Conservation (phyloP, 2,797 vertebrate species). For the Halcyon badia region DNA sequence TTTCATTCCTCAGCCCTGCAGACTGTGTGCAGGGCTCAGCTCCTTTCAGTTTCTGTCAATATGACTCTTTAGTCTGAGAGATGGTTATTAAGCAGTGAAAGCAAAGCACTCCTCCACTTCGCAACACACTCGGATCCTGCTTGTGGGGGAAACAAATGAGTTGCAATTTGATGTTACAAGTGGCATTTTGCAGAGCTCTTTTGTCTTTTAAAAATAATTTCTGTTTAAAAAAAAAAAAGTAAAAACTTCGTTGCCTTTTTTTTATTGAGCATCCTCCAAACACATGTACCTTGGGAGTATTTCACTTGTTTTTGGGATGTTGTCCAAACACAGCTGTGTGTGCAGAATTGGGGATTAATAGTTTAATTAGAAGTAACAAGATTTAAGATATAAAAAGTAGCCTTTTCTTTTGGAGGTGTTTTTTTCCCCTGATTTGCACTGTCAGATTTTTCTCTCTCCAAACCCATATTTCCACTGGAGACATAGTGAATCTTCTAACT, state of each 20-base stretch:
- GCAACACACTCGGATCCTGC: neutral
- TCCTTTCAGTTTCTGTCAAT: constrained; percentile 16
- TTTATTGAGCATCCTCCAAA: neutral
- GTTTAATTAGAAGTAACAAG: neutral
- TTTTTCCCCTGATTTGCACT: neutral
- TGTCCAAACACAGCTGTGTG: neutral
- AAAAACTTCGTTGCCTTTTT: neutral
- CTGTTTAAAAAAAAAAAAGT: neutral
- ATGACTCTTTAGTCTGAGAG: neutral
- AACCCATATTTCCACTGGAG: neutral
- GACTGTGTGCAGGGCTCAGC: neutral
- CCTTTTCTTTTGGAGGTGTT: neutral
- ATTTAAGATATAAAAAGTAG: neutral
- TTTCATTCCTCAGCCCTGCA: constrained; percentile 2
- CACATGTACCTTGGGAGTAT: neutral
- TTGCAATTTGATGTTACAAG: neutral
- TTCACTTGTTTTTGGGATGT: neutral
- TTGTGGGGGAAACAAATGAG: neutral
- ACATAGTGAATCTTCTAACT: neutral
- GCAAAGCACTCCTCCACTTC: constrained; percentile 27
- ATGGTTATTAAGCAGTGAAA: constrained; percentile 29
- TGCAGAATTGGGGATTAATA: constrained; percentile 3
- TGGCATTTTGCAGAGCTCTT: neutral
- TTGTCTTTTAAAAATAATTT: neutral
- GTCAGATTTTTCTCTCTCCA: neutral